Evolutionary conservation across 2,113 vertebrate genomes (phyloP), one percentile per base, ranked within the genome.

Genomic region (Seriola aureovittata): DNA sequence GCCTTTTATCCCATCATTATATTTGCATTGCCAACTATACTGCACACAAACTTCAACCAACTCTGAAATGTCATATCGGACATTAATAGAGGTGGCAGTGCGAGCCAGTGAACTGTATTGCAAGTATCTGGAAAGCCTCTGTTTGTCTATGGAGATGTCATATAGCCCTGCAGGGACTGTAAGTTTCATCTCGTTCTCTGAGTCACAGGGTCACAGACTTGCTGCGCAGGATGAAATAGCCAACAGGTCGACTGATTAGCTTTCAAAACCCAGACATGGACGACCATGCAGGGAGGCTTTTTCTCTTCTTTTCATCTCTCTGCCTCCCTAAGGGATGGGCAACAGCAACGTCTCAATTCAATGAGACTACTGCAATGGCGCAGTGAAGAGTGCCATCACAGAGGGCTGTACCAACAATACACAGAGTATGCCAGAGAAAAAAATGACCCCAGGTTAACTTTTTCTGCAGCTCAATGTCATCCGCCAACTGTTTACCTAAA

Each of bases 211-310:
- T 78, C 81, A 69, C 55, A 65, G 58, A 70, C 67, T 70, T 52
- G 60, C 85, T 75, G 75, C n/a, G 64, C 25, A 32, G 38, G 62
- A 82, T 77, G n/a, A 75, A 77, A 83, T 57, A 71, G 40, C 48
- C 73, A 81, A 75, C 54, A 77, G 68, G 63, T 85, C 1, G 10
- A 72, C 80, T 85, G 44, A 86, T 85, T 82, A 76, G 74, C 72
- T 75, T 76, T 78, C 65, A 54, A 66, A 76, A 59, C 73, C 44
- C 34, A 82, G 71, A 84, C 71, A 60, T 14, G 38, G 70, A 60
- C 38, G 70, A 60, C 38, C 50, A 75, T 65, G 52, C 54, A 54
- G 50, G 55, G 63, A 77, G 38, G 69, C 25, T 44, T 63, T 66
- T 72, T 57, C 46, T 70, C 52, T 29, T 78, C 52, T 54, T 57